Evolutionary conservation across 1,140 invertebrate genomes (phyloP).

Genomic region (Brachionus calyciflorus): DNA sequence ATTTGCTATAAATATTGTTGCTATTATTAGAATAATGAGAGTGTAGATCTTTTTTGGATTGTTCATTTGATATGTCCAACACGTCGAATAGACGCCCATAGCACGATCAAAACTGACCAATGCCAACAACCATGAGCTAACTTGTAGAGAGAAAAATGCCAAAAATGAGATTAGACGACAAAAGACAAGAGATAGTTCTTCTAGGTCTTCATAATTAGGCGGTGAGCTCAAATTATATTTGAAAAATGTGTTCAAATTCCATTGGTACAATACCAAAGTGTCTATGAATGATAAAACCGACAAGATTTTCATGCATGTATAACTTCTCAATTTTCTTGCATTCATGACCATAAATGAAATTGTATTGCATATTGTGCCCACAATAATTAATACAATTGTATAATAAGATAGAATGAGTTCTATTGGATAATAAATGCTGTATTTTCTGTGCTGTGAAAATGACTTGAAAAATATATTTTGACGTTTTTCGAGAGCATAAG

Average conservation of each 20-base stretch:
- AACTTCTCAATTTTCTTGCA: constrained; percentile 20
- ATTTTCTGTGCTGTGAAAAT: background rate
- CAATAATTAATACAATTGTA: background rate
- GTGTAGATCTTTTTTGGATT: constrained; percentile 2
- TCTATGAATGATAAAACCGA: constrained; percentile 16
- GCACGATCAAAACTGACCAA: constrained; percentile 34
- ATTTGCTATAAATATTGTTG: background rate
- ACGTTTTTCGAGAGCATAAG: background rate
- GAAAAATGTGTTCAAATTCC: constrained; percentile 46
- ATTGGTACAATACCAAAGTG: constrained; percentile 7
- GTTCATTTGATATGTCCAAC: constrained; percentile 24
- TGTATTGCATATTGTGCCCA: constrained; percentile 32
- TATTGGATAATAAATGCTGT: constrained; percentile 12
- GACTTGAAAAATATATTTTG: background rate
- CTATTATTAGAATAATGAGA: background rate
- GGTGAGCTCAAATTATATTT: constrained; percentile 36
- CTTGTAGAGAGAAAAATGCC: constrained; percentile 28
- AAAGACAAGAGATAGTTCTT: constrained; percentile 32
- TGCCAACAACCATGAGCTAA: constrained; percentile 9
- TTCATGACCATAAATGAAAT: constrained; percentile 15
- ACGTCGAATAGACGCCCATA: background rate
- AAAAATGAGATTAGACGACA: constrained; percentile 39
- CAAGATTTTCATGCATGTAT: constrained; percentile 37
- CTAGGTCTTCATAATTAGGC: constrained; percentile 14
- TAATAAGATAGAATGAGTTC: constrained; percentile 26